phyloP scores from a whole-genome alignment of 1,140 invertebrate genomes.

The Portunus trituberculatus region DNA sequence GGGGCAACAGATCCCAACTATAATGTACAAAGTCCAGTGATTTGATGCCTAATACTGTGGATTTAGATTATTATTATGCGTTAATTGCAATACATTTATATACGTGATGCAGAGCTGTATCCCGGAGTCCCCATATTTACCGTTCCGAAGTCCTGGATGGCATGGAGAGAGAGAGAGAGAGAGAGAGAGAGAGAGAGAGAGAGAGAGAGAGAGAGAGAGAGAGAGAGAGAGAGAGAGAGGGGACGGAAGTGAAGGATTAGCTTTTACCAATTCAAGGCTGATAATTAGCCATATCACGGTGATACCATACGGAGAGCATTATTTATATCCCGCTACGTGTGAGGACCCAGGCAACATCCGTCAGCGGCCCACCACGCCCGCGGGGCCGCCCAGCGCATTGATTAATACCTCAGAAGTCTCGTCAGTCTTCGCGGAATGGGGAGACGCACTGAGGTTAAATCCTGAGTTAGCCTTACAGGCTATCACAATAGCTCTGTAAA shows the following conservation, averaged over 20 bases:
- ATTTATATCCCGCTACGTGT: constrained; percentile 18
- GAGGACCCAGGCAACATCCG: background rate
- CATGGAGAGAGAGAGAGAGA: background rate
- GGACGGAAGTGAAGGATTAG: background rate
- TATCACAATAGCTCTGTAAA: constrained; percentile 49
- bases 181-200: constrained; percentile 25
- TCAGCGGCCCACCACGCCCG: no score
- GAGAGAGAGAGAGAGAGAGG: constrained; percentile 23
- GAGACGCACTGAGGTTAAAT: no score
- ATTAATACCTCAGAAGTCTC: no score
- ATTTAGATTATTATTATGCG: constrained; percentile 57
- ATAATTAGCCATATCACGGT: constrained; percentile 67
- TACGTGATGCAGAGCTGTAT: constrained; percentile 35
- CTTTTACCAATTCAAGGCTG: constrained; percentile 53
- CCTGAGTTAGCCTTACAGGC: background rate
- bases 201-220: constrained; percentile 49
- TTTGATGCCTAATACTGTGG: constrained; percentile 47
- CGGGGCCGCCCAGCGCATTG: no score
- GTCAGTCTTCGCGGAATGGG: no score
- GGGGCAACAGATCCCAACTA: constrained; percentile 40
- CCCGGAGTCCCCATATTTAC: constrained; percentile 34
- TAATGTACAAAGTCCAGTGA: constrained; percentile 60
- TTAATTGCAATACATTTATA: constrained; percentile 66
- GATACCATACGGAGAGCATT: constrained; percentile 54
- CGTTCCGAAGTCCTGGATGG: no score